Evolutionary conservation across 2,797 vertebrate genomes (phyloP), one percentile per base, ranked within the genome.

Genomic region (Anisognathus igniventris): DNA sequence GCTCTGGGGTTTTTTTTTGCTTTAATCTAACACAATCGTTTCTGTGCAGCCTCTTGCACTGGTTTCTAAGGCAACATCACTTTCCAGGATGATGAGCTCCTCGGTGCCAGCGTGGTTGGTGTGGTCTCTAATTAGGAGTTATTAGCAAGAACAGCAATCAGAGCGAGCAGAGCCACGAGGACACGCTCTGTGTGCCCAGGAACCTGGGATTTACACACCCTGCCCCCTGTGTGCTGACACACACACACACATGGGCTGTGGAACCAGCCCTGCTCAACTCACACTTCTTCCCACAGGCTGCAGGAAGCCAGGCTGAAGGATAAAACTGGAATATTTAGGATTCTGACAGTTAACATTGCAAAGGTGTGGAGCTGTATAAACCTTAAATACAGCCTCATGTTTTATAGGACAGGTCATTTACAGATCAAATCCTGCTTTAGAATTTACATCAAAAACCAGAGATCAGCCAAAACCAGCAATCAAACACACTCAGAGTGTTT

Each of bases 41-140:
- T 96, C 97, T 39, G 66, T 71, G 76, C 97, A 96, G 97, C 97
- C 97, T 93, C 74, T 37, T 39, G 93, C 80, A 19, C 79, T 17
- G 35, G 96, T 98, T 98, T 97, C 98, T 97, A 97, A 96, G 98
- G 98, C 98, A 99, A 99, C 98, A 76, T 85, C 97, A 94, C 97
- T 94, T 96, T 96, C 97, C 97, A 96, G 98, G 97, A 97, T 98
- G 98, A 97, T 90, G 98, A 98, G 98, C 96, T 95, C 82, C 96
- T 98, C 95, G 84, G 93, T 79, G 96, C 96, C 97, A 96, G 83
- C 48, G 7, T 24, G 12, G 23, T 62, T 81, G 60, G 96, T 9
- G 30, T 1, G 54, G 84, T 72, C 91, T 66, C 96, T 97, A 96
- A 98, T 98, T 97, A 97, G 87, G 95, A 86, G 68, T 71, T 70